phyloP scores from a whole-genome alignment of 2,888 invertebrate genomes.

The Muschampia plurimacula region DNA sequence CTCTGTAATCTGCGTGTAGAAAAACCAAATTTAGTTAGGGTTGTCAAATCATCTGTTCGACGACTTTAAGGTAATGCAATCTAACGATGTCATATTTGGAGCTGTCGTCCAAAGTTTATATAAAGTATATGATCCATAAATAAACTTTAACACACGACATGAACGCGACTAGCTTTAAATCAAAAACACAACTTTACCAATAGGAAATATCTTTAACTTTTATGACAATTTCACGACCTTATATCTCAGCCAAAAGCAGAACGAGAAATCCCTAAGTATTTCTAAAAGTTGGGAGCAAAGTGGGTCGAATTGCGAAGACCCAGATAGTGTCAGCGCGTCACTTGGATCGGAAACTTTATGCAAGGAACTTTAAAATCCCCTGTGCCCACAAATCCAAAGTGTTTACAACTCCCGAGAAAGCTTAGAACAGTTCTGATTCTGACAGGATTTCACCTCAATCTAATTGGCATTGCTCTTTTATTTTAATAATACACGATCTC shows the following conservation, averaged over 20 bases:
- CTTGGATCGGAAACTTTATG: constrained; percentile 30
- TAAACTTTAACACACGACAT: no score
- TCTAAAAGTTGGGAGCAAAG: constrained; percentile 16
- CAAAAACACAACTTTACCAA: background rate
- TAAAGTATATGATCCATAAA: no score
- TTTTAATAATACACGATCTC: background rate
- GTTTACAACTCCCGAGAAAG: constrained; percentile 5
- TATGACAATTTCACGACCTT: background rate
- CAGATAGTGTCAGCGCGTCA: constrained; percentile 32
- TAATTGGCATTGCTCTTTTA: constrained; percentile 1
- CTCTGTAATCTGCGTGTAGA: background rate
- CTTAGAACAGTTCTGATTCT: constrained; percentile 17
- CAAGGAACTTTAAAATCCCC: constrained; percentile 35
- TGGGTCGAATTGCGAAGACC: constrained; percentile 24
- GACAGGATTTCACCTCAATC: constrained; percentile 11
- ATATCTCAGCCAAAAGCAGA: background rate
- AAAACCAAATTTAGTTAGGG: background rate
- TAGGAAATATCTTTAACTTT: background rate
- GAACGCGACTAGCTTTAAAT: background rate
- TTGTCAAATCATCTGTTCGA: background rate
- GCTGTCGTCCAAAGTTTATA: no score
- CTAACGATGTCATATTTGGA: no score
- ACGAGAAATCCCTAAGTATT: constrained; percentile 21
- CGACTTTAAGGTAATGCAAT: no score
- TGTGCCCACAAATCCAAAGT: constrained; percentile 28